These are phyloP conservation scores for Bembecia ichneumoniformis DNA, from an alignment of 2,888 invertebrate species.

Conservation along the genomic window DNA sequence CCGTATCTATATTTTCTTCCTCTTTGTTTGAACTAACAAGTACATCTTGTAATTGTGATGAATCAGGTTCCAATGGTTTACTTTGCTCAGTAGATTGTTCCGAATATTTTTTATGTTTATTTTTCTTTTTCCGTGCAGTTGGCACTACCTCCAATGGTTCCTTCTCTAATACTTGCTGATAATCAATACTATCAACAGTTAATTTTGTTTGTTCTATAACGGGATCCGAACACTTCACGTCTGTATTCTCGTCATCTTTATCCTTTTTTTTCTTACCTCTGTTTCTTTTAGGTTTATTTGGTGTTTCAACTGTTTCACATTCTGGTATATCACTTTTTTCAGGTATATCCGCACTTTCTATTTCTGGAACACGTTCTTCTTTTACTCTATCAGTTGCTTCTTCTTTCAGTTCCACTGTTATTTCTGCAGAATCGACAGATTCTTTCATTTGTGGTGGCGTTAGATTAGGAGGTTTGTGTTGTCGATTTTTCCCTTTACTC, in stretches of 20 bases:
- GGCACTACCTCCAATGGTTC: slow-evolving; percentile 20
- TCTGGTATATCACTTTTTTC: slow-evolving; percentile 11
- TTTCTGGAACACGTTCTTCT: slow-evolving; percentile 25
- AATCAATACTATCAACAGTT: background rate
- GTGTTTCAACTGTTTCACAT: slow-evolving; percentile 25
- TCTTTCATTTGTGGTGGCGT: slow-evolving; percentile 22
- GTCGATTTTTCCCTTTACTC: slow-evolving; percentile 48
- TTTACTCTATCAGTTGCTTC: slow-evolving; percentile 6
- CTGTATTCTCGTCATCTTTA: slow-evolving; percentile 15
- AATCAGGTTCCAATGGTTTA: slow-evolving; percentile 1
- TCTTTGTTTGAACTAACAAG: slow-evolving; percentile 5
- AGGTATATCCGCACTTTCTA: slow-evolving; percentile 20
- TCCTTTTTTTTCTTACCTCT: slow-evolving; percentile 57
- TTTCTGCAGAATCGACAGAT: slow-evolving; percentile 2
- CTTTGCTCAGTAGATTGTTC: slow-evolving; percentile 12
- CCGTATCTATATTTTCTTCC: slow-evolving; percentile 4
- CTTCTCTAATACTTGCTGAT: slow-evolving; percentile 3
- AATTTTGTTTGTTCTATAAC: background rate
- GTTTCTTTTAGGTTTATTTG: slow-evolving; percentile 62
- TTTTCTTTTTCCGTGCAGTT: slow-evolving; percentile 51
- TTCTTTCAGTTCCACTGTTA: slow-evolving; percentile 19
- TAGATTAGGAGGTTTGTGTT: slow-evolving; percentile 27
- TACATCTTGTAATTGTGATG: background rate
- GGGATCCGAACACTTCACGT: slow-evolving; percentile 6
- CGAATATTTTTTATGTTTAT: slow-evolving; percentile 36